Conservation (phyloP, 1,140 invertebrate genomes). For the Neodiprion lecontei region DNA sequence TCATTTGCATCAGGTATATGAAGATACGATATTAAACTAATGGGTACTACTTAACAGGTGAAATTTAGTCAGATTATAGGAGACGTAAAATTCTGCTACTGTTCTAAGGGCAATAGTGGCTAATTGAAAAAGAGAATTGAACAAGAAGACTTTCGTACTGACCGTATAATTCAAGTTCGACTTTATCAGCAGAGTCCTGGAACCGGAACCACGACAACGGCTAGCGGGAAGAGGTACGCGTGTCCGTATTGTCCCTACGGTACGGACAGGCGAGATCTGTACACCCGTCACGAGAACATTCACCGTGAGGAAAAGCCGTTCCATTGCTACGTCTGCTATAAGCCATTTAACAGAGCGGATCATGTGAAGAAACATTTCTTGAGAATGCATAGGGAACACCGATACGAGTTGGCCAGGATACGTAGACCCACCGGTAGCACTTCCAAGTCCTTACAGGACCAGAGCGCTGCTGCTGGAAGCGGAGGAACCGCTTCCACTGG, state of each 20-base stretch:
- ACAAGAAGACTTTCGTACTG: no score
- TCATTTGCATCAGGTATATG: constrained; percentile 51
- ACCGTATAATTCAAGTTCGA: no score
- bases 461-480: constrained; percentile 10
- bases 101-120: no score
- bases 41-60: no score
- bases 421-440: constrained; percentile 56
- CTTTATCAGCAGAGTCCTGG: constrained; percentile 29
- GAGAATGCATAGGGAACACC: constrained; percentile 86
- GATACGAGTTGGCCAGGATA: constrained; percentile 85
- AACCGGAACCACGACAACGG: constrained; percentile 35
- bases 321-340: constrained; percentile 89
- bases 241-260: constrained; percentile 88
- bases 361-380: constrained; percentile 94
- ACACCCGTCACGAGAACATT: constrained; percentile 95
- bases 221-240: constrained; percentile 76
- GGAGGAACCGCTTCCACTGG: constrained; percentile 1
- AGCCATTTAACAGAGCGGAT: constrained; percentile 93
- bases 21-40: no score
- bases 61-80: no score
- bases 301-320: constrained; percentile 94
- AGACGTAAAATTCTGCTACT: no score
- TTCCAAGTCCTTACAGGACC: constrained; percentile 38
- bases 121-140: no score
- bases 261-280: constrained; percentile 90